Conservation (phyloP, 2,113 vertebrate species). For the Cyprinus carpio region DNA sequence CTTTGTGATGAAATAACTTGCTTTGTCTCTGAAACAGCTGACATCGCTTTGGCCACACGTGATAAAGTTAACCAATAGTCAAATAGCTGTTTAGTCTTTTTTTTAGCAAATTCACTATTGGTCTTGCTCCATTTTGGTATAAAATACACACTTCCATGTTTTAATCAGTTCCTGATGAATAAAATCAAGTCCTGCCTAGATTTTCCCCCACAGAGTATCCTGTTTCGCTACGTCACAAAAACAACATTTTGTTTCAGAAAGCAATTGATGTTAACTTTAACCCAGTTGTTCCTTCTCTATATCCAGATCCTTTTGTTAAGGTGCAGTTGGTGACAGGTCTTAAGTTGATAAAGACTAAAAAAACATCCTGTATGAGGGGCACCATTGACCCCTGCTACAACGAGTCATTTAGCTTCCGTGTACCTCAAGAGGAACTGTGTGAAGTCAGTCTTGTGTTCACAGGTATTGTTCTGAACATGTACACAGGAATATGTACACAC, state of each 20-base stretch:
- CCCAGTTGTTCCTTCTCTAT: background rate
- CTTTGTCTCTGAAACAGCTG: background rate
- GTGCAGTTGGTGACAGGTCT: constrained; percentile 87
- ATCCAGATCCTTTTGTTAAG: constrained; percentile 89
- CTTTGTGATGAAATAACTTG: background rate
- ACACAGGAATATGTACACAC: no score
- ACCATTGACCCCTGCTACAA: constrained; percentile 92
- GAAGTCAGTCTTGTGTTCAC: constrained; percentile 89
- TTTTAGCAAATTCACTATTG: background rate
- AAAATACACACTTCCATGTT: background rate
- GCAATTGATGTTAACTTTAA: background rate
- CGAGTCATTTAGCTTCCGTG: constrained; percentile 90
- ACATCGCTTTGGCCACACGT: background rate
- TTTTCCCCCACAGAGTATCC: background rate
- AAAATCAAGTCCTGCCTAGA: background rate
- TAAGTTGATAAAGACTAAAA: constrained; percentile 88
- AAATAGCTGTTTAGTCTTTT: background rate
- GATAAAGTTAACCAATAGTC: background rate
- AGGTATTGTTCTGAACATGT: constrained; percentile 68
- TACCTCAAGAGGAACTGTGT: constrained; percentile 83
- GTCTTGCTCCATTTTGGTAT: background rate
- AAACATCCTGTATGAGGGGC: constrained; percentile 85
- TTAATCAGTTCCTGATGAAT: background rate
- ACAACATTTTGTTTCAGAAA: background rate
- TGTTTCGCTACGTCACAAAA: background rate